Evolutionary conservation across 2,797 vertebrate genomes (phyloP), one percentile per base, ranked within the genome.

Genomic region (Characodon lateralis): DNA sequence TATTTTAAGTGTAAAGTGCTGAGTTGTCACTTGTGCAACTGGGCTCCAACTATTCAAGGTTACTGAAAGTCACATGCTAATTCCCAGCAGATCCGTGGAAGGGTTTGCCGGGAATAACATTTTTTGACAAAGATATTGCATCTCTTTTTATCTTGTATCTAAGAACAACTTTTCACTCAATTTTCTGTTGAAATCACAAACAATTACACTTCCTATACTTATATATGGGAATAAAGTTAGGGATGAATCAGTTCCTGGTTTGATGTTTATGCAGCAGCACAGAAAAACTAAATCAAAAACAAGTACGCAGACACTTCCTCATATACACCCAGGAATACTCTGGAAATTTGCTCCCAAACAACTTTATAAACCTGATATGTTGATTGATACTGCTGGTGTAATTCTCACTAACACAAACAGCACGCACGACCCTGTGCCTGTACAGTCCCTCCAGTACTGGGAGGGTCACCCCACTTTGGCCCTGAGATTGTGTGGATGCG

Each of bases 401-500:
- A 84, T 82, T 87, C 83, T 81, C 55, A 74, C 73, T 66, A 90
- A 91, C 87, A 94, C 92, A 95, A 91, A 93, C 87, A 89, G 77
- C 81, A 89, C 82, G 72, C 89, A 89, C 81, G 74, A 85, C 73
- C 80, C 74, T 81, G 85, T 18, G 56, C 86, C 79, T 78, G 78
- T 85, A 77, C 87, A 50, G 86, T 88, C 81, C 87, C 85, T 88
- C 83, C 77, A 87, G 90, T 89, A 93, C 91, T 88, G 91, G 91
- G 85, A 94, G 92, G 89, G 91, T 91, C 90, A 92, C 89, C 87
- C 85, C 81, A 2, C 5, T 71, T 74, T 72, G 74, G 87, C 78
- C 86, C 88, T 76, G 73, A 86, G 78, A 85, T 84, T 87, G 86
- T 87, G 90, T 90, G 89, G 93, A 95, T 95, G 94, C 90, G 89